These are phyloP conservation scores for Staurois parvus DNA, from an alignment of 2,797 vertebrate species.

Conservation along the genomic window DNA sequence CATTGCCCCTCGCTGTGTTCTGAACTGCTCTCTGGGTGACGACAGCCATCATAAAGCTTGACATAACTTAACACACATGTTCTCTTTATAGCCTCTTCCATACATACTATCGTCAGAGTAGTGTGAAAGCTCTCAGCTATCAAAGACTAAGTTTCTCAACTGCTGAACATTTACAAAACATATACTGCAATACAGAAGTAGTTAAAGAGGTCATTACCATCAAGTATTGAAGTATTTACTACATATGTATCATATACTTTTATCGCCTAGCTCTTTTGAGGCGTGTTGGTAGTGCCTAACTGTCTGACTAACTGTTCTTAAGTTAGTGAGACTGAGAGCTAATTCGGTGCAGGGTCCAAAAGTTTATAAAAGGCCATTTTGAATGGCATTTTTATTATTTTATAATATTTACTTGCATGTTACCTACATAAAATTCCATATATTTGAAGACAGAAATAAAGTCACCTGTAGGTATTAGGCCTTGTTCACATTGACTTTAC, in stretches of 20 bases:
- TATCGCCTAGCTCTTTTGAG: constrained; percentile 26
- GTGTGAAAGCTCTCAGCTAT: constrained; percentile 27
- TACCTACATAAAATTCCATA: not conserved
- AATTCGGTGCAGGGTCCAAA: not conserved
- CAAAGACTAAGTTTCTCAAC: constrained; percentile 7
- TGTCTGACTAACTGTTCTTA: constrained; percentile 56
- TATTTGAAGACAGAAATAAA: not conserved
- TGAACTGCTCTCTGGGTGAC: constrained; percentile 37
- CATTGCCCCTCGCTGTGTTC: constrained; percentile 48
- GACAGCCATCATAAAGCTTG: constrained; percentile 50
- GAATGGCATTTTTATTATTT: constrained; percentile 19
- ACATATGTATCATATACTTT: constrained; percentile 46
- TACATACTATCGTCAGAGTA: not conserved
- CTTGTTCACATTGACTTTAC: no score
- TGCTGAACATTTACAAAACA: constrained; percentile 41
- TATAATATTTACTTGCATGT: constrained; percentile 29
- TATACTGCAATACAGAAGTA: not conserved
- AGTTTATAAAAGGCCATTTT: constrained; percentile 17
- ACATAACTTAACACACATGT: constrained; percentile 40
- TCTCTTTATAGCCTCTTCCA: constrained; percentile 35
- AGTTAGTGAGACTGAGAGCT: constrained; percentile 35
- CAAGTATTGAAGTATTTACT: constrained; percentile 41
- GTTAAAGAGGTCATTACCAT: constrained; percentile 30
- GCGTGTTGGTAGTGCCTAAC: constrained; percentile 5
- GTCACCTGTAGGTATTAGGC: no score